These are phyloP conservation scores for Aix galericulata DNA, from an alignment of 2,113 vertebrate genomes.

Conservation along the genomic window DNA sequence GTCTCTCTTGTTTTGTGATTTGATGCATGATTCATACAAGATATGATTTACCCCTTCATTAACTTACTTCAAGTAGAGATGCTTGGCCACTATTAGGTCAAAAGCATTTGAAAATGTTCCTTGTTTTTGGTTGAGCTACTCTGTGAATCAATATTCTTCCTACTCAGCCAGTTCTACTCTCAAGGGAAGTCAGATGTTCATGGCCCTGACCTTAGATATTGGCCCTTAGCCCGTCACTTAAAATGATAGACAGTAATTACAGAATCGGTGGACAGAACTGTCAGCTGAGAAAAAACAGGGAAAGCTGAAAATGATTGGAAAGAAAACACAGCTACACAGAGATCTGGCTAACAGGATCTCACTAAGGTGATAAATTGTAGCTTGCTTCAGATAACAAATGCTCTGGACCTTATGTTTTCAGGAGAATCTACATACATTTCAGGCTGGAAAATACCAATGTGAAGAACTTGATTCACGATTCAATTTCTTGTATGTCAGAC, in stretches of 20 bases:
- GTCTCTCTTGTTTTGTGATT: neutral
- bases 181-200: conserved; percentile 26
- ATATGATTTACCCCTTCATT: conserved; percentile 44
- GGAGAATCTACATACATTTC: neutral
- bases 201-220: conserved; percentile 41
- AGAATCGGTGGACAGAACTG: conserved; percentile 35
- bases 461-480: neutral
- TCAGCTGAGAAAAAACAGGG: neutral
- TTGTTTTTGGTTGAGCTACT: conserved; percentile 24
- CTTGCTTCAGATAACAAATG: neutral
- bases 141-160: conserved; percentile 60
- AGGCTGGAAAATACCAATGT: neutral
- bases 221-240: conserved; percentile 51
- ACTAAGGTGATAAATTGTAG: neutral
- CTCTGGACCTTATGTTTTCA: neutral
- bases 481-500: neutral
- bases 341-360: neutral
- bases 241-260: conserved; percentile 70
- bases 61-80: conserved; percentile 21
- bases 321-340: neutral
- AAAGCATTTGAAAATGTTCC: conserved; percentile 17
- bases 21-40: conserved; percentile 22
- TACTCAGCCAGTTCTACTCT: conserved; percentile 1
- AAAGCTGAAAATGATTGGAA: conserved; percentile 9
- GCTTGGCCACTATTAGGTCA: conserved; percentile 23